These are phyloP conservation scores for Meloidogyne exigua DNA, from an alignment of 1,140 invertebrate species.

Conservation along the genomic window DNA sequence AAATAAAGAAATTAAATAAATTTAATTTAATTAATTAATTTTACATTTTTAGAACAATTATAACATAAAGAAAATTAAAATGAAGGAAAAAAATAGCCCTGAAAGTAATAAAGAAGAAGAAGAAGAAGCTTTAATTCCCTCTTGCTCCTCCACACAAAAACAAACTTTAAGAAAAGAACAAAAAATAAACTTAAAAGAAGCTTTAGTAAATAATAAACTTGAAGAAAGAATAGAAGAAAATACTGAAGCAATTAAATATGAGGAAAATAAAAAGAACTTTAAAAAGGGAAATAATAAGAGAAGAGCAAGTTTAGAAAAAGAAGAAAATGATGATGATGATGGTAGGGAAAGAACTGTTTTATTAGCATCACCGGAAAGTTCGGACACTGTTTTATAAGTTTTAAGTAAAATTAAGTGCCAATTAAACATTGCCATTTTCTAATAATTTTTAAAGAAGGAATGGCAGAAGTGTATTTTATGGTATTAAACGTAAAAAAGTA, in stretches of 20 bases:
- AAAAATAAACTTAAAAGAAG: not conserved
- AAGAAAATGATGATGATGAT: too few relatives aligned
- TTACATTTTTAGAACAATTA: not conserved
- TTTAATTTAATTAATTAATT: too few relatives aligned
- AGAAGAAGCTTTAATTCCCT: not conserved
- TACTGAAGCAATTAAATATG: not conserved
- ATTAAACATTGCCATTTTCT: slow-evolving; percentile 5
- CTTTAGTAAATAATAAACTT: not conserved
- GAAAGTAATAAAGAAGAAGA: not conserved
- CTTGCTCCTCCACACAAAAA: not conserved
- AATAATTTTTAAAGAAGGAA: not conserved
- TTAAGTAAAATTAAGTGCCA: not conserved
- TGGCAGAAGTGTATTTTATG: not conserved
- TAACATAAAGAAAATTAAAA: not conserved
- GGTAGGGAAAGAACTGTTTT: not conserved
- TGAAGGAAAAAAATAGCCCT: too few relatives aligned
- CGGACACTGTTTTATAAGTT: not conserved
- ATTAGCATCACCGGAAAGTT: not conserved
- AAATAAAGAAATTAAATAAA: too few relatives aligned
- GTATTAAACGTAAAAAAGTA: not conserved
- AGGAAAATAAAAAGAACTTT: not conserved
- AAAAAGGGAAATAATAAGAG: not conserved
- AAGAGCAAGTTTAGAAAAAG: not conserved
- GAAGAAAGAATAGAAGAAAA: not conserved
- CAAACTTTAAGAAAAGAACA: not conserved